Evolutionary conservation across 2,797 vertebrate genomes (phyloP), one percentile per base, ranked within the genome.

Genomic region (Platalea minor): DNA sequence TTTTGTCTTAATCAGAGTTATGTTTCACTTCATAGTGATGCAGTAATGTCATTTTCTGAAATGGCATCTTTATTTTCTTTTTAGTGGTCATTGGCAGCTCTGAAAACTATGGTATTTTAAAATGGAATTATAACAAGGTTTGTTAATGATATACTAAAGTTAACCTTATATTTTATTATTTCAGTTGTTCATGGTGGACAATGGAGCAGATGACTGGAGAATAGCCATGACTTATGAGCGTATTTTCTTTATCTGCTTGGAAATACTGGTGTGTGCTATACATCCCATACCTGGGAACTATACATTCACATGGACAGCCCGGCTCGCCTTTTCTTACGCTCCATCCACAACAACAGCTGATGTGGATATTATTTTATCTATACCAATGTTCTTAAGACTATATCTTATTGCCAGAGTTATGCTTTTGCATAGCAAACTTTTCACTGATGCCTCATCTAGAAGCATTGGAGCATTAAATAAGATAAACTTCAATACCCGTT

Each of bases 171-270:
- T 97, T 98, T 98, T 98, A 97, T 98, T 96, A 97, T 98, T 97
- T 95, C 98, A 99, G 99, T 98, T 99, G 93, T 99, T 99, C 97
- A 99, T 99, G 99, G 99, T 99, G 98, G 99, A 99, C 99, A 99
- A 99, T 69, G 99, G 99, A 88, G 99, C 99, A 41, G 99, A 99
- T 97, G 99, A 99, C 98, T 99, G 99, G 99, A 99, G 99, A 98
- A 99, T 99, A 99, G 99, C 99, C 99, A 99, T 99, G 99, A 99
- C 99, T 95, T 99, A 99, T 67, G 99, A 99, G 97, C 99, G 99
- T 98, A 99, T 99, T 98, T 99, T 99, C 98, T 99, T 99, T 98
- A 99, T 99, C 98, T 99, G 99, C 98, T 98, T 99, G 98, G 99
- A 99, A 98, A 99, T 99, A 98, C 98, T 99, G 96, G 99, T 99